Base-by-base conservation (phyloP, 2,113 vertebrate species). In the Romanogobio albipinnatus region DNA sequence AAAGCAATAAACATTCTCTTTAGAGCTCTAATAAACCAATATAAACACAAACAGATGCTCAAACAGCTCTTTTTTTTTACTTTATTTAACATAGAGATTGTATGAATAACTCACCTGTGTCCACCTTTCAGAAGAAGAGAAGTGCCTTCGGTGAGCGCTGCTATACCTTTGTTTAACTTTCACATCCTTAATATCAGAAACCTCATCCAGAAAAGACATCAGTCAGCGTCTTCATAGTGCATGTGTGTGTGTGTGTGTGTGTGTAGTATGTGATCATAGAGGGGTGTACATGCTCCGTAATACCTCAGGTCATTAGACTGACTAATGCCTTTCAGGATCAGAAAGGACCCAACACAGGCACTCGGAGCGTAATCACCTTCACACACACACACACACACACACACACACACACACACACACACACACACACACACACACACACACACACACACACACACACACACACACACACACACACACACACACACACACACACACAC, bases 281-380 rank as follows among this genome's bases (percentile, higher is more conserved):
- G 14, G 15, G 47, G 17, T 53, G 59, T 17, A 43, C 47, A 77
- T 68, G 45, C 45, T 66, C 22, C 0, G 61, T 51, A 62, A 84
- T 45, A 76, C 43, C 82, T 76, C 39, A 33, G 70, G 74, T 64
- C 39, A 39, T 84, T 62, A 76, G 73, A 76, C 82, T 33, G 82
- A 61, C 71, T 77, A 84, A 66, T 56, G 61, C 22, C 59, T 77
- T 77, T 76, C 13, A 29, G 62, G 61, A 81, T 81, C 45, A 68
- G 47, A 56, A 70, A 70, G 22, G 17, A 82, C 26, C 47, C 10
- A 7, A 61, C 33, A 15, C 33, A 11, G 43, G 14, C 36, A 36
- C 29, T 81, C 4, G 10, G 13, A 49, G n/a, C 9, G 10, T 77
- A 84, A 84, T 24, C 73, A 53, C 56, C 17, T 51, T 45, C 29